Evolutionary conservation across 2,888 invertebrate genomes (phyloP).

Genomic region (Drosophila subsilvestris): DNA sequence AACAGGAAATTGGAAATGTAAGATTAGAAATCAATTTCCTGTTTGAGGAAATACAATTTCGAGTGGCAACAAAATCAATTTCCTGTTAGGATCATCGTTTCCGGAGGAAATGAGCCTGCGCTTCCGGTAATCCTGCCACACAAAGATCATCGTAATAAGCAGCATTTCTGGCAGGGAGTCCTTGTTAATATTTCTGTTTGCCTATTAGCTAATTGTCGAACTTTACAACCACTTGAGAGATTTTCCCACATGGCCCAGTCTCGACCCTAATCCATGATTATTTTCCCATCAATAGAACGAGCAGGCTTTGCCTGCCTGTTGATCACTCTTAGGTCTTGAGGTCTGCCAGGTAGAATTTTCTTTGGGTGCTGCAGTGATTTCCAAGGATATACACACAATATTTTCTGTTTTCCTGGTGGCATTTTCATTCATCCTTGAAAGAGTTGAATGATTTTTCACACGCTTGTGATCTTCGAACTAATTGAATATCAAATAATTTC

Average conservation of each 20-base stretch:
- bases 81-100: slow-evolving; percentile 25
- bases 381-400: not conserved
- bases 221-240: slow-evolving; percentile 28
- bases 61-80: slow-evolving; percentile 25
- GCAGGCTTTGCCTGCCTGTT: slow-evolving; percentile 3
- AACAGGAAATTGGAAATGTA: slow-evolving; percentile 17
- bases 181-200: slow-evolving; percentile 11
- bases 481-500: not conserved
- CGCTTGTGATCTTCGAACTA: not conserved
- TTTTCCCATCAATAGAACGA: not conserved
- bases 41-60: slow-evolving; percentile 21
- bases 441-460: slow-evolving; percentile 6
- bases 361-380: not conserved
- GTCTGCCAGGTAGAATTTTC: not conserved
- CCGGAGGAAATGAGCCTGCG: not conserved
- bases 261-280: not conserved
- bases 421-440: slow-evolving; percentile 2
- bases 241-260: slow-evolving; percentile 27
- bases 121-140: slow-evolving; percentile 12
- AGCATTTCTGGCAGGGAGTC: no score
- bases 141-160: slow-evolving; percentile 3
- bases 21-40: slow-evolving; percentile 30
- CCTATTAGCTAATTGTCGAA: slow-evolving; percentile 26
- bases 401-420: slow-evolving; percentile 29
- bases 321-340: not conserved